A percentile compares a stretch with the other conserved stretches of the same genome.
These are phyloP conservation scores for Subacronicta megacephala DNA, from an alignment of 2,888 invertebrate genomes.

Conservation along the genomic window DNA sequence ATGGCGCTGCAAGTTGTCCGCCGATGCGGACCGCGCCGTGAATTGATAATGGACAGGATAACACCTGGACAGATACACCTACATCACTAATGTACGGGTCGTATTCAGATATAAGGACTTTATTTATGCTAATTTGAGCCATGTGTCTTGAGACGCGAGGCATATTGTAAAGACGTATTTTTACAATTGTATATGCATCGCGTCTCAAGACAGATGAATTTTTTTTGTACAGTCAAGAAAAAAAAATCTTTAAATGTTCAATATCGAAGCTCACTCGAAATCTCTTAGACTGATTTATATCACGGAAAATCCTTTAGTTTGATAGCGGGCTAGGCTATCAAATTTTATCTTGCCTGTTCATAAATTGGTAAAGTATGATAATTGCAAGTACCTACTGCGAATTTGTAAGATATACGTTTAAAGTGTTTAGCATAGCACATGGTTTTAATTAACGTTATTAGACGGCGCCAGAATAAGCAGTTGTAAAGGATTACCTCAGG, in stretches of 20 bases:
- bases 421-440: constrained; percentile 45
- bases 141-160: constrained; percentile 17
- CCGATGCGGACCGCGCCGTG: constrained; percentile 61
- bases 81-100: constrained; percentile 45
- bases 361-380: constrained; percentile 39
- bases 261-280: neutral
- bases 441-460: constrained; percentile 48
- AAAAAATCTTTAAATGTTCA: neutral
- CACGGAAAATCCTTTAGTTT: no score
- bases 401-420: constrained; percentile 43
- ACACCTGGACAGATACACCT: constrained; percentile 76
- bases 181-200: no score
- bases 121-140: constrained; percentile 39
- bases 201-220: no score
- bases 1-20: constrained; percentile 50
- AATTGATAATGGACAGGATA: constrained; percentile 81
- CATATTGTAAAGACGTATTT: constrained; percentile 19
- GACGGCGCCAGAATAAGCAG: constrained; percentile 28
- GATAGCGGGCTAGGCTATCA: no score
- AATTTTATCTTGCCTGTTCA: constrained; percentile 6
- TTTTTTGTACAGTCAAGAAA: constrained; percentile 8
- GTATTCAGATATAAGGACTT: constrained; percentile 45
- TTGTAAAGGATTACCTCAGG: constrained; percentile 29
- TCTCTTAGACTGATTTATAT: neutral
- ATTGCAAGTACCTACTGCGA: constrained; percentile 27